Base-by-base conservation (phyloP, 2,113 vertebrate species). In the Talpa occidentalis region DNA sequence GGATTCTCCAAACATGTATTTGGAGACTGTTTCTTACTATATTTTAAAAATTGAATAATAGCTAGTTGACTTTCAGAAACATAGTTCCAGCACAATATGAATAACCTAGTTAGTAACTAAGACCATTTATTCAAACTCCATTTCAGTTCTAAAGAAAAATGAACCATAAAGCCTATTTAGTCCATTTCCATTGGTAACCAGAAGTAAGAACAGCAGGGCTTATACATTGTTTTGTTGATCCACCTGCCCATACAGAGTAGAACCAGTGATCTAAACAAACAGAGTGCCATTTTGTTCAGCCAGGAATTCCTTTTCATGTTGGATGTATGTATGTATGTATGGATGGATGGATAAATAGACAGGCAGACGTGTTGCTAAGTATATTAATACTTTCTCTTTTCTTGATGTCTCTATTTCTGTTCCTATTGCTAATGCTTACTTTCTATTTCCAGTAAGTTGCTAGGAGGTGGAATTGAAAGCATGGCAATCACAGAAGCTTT, bases 401-500 rank as follows among this genome's bases (percentile, higher is more conserved):
- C 88, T 93, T 86, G 40, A 37, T 86, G 26, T 66, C 90, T 88
- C 28, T 96, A n/a, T 97, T 92, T 88, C 93, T 97, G 81, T 93
- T 86, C 73, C 44, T 74, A 11, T 94, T 87, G 84, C 70, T 89
- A 87, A 95, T 73, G 35, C 88, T 93, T 91, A 60, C 49, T 96
- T 91, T 95, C 60, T 95, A 90, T 93, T 97, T 98, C 79, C 97
- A 99, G 99, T 97, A 99, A 99, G 98, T 99, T 99, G 88, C 95
- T 99, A 81, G 99, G 99, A 96, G 99, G 99, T 94, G 99, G 99
- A 76, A 98, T 99, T 90, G 99, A 99, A 98, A 99, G 99, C 93
- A 99, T 99, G 99, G 99, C 99, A 76, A 99, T 99, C 96, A 99
- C 99, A 60, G 99, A 99, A 96, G 99, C 99, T 77, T 99, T 99